Evolutionary conservation across 2,797 vertebrate genomes (phyloP).

Genomic region (Dicrostonyx torquatus): DNA sequence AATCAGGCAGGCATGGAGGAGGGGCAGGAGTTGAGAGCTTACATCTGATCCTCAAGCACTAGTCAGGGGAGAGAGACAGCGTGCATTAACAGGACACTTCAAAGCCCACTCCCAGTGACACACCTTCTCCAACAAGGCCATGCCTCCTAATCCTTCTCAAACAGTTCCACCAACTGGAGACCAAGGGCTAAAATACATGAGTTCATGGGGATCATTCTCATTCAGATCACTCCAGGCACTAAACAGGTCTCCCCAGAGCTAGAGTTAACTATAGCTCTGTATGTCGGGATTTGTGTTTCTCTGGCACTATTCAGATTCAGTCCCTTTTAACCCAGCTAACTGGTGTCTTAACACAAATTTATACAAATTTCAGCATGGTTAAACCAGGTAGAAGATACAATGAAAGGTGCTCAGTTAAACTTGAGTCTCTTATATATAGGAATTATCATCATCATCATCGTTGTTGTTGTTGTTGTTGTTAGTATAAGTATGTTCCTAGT

Average conservation of each 20-base stretch:
- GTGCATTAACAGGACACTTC: background rate
- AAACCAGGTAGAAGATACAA: slow-evolving; percentile 3
- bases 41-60: background rate
- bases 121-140: background rate
- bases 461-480: background rate
- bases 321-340: background rate
- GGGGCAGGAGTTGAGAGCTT: background rate
- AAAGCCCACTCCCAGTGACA: background rate
- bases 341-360: background rate
- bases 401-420: background rate
- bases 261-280: background rate
- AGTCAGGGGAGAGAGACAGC: background rate
- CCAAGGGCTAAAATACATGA: background rate
- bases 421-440: background rate
- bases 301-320: background rate
- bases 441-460: background rate
- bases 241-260: background rate
- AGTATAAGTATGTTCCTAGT: background rate
- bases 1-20: background rate
- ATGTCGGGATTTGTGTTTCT: background rate
- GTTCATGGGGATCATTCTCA: background rate
- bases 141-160: background rate
- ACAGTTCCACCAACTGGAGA: background rate
- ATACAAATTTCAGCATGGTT: background rate
- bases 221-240: background rate